Evolutionary conservation across 1,140 invertebrate species (phyloP).

Genomic region (Nylanderia fulva): DNA sequence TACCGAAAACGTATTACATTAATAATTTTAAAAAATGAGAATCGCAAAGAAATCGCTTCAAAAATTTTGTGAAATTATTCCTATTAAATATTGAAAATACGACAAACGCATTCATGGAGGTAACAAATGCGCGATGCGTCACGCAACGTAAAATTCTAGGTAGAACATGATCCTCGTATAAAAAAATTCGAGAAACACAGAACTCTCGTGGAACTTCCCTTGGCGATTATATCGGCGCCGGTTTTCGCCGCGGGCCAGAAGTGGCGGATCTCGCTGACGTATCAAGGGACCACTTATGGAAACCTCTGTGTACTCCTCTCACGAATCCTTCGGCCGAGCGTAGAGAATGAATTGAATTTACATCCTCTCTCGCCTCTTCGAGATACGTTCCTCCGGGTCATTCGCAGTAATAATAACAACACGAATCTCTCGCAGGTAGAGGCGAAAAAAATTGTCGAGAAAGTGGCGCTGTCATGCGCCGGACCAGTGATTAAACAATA

Average conservation of each 20-base stretch:
- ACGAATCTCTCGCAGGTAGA: constrained; percentile 1
- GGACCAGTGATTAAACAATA: constrained; percentile 20
- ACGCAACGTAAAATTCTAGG: constrained; percentile 8
- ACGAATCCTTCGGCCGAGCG: constrained; percentile 51
- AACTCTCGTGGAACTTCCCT: neutral
- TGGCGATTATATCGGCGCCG: constrained; percentile 3
- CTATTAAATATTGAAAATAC: neutral
- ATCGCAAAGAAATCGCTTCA: too few species aligned
- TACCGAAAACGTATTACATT: neutral
- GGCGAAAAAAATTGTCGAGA: constrained; percentile 33
- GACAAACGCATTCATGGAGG: neutral
- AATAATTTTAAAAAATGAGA: too few species aligned
- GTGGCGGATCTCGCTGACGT: constrained; percentile 13
- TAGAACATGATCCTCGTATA: neutral
- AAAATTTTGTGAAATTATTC: neutral
- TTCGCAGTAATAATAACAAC: constrained; percentile 43
- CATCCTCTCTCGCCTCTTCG: constrained; percentile 22
- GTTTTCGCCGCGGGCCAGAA: constrained; percentile 49
- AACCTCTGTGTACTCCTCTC: constrained; percentile 41
- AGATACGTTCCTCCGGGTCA: constrained; percentile 41
- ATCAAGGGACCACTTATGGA: constrained; percentile 43
- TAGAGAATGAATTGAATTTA: constrained; percentile 53
- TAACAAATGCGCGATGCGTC: constrained; percentile 5
- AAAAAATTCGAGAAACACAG: constrained; percentile 7
- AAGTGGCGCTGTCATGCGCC: constrained; percentile 18